Evolutionary conservation across 2,888 invertebrate genomes (phyloP).

Genomic region (Lordiphosa fenestrarum): DNA sequence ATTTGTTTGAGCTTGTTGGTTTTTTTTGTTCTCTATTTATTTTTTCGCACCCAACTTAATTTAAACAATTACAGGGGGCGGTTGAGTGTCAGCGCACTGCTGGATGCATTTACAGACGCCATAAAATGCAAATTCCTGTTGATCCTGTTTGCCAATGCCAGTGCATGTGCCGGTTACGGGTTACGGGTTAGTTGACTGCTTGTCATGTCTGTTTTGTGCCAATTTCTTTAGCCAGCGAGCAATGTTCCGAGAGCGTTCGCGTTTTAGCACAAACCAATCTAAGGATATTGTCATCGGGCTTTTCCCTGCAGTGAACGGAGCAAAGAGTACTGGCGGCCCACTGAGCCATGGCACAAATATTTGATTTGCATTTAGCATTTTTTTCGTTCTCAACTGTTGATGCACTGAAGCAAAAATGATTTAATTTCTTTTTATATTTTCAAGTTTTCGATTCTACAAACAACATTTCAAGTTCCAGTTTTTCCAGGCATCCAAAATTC

Average conservation of each 20-base stretch:
- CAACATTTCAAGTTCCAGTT: too few species aligned
- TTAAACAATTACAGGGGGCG: constrained; percentile 55
- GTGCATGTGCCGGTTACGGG: constrained; percentile 55
- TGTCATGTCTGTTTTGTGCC: constrained; percentile 67
- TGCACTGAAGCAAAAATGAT: constrained; percentile 25
- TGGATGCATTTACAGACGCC: constrained; percentile 62
- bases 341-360: constrained; percentile 57
- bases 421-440: too few species aligned
- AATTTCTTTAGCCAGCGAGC: constrained; percentile 51
- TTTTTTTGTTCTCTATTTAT: constrained; percentile 9
- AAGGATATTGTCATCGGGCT: constrained; percentile 64
- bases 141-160: constrained; percentile 71
- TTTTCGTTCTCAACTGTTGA: constrained; percentile 15
- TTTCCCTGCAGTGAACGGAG: constrained; percentile 36
- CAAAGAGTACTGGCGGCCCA: constrained; percentile 15
- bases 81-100: constrained; percentile 7
- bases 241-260: constrained; percentile 52
- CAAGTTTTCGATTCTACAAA: too few species aligned
- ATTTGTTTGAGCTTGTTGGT: constrained; percentile 23
- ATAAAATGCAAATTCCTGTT: constrained; percentile 75
- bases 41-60: constrained; percentile 44
- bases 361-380: constrained; percentile 62
- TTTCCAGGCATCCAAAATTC: too few species aligned
- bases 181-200: constrained; percentile 8
- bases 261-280: constrained; percentile 69